Evolutionary conservation across 1,140 invertebrate genomes (phyloP).

Genomic region (Calliphora vicina): DNA sequence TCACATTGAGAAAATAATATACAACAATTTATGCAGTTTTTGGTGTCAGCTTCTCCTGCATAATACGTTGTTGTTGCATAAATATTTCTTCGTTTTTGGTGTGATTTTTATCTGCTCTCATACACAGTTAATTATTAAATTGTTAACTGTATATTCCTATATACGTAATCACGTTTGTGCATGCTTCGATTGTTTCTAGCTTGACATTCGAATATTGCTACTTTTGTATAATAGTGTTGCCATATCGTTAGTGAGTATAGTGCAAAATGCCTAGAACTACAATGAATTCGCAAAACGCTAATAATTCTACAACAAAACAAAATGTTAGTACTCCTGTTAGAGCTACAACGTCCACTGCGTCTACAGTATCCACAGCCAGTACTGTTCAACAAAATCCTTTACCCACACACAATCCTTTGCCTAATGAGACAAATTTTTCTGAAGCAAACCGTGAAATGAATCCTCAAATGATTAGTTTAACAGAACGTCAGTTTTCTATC

Average conservation of each 20-base stretch:
- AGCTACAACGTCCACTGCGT: not conserved
- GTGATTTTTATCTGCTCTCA: too few relatives aligned
- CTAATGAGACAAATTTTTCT: not conserved
- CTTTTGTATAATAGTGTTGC: not conserved
- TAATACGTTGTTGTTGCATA: too few relatives aligned
- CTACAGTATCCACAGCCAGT: not conserved
- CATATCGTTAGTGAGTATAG: not conserved
- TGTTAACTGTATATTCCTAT: too few relatives aligned
- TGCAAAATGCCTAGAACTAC: not conserved
- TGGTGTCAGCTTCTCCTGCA: too few relatives aligned
- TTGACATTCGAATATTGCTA: not conserved
- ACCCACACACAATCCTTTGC: not conserved
- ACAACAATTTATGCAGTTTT: too few relatives aligned
- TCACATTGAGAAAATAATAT: too few relatives aligned
- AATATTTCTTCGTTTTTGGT: too few relatives aligned
- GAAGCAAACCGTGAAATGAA: not conserved
- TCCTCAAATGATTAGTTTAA: not conserved
- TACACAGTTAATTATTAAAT: too few relatives aligned
- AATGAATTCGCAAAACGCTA: not conserved
- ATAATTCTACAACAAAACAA: not conserved
- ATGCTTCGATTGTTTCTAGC: not conserved
- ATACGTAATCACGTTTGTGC: not conserved
- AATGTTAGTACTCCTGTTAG: not conserved
- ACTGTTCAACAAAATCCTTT: not conserved
- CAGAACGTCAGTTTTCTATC: constrained; percentile 3